Evolutionary conservation across 2,888 invertebrate genomes (phyloP), one percentile per base, ranked within the genome.

Genomic region (Zhengitettix transpicula): DNA sequence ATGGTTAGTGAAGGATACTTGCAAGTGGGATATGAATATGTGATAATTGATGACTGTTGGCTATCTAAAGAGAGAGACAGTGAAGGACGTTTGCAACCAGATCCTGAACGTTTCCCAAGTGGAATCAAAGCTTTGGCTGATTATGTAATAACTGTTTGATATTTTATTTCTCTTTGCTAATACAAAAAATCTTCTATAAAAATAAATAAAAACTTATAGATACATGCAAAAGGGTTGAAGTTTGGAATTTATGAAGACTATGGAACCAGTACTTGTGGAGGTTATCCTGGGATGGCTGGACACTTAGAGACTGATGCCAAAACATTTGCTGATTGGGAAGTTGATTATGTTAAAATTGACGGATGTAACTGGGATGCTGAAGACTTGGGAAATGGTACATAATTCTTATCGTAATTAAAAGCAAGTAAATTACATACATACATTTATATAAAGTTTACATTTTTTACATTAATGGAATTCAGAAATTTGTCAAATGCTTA

Each of bases 231-330:
- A 68, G 88, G 88, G 0, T 71, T 91, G 16, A 85, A 87, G 70
- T 84, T 90, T 69, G 90, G 89, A 10, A 82, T 90, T 66, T 91
- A 91, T 70, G 84, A 84, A 66, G 89, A 90, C 71, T 87, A 85
- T 68, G 90, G 90, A 0, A 83, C 79, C 40, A 71, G 76, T 61
- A 91, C 91, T 0, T 91, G 89, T 68, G 85, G 78, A 1, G 86
- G 87, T 0, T 89, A 85, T 70, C 89, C 89, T 0, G 90, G 89
- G 5, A 83, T 84, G 58, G 71, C 82, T 10, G 80, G 79, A 7
- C 75, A 84, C 67, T 77, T 87, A 66, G 75, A 81, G 67, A 66
- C 74, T 3, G 90, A 91, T 68, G 84, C 88, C 0, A 71, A 83
- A 61, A 84, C 84, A 0, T 86, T 89, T 69, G 87, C 85, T 1